phyloP scores from a whole-genome alignment of 2,888 invertebrate genomes.

The Gastracanthus pulcherrimus region DNA sequence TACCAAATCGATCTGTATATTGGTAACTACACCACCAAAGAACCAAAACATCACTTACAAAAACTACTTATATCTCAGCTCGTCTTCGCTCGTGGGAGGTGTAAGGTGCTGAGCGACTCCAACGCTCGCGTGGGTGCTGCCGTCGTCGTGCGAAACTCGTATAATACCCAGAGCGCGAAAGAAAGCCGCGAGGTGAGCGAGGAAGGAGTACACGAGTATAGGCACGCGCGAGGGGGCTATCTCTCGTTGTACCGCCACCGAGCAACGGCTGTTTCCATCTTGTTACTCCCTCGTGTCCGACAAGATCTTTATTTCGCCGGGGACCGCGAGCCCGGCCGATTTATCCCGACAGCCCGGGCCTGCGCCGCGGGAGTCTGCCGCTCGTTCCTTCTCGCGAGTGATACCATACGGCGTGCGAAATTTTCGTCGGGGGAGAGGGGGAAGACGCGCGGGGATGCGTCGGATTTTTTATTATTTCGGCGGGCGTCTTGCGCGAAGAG shows the following conservation, averaged over 20 bases:
- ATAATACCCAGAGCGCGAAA: background rate
- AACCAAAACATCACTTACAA: background rate
- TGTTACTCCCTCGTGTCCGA: constrained; percentile 69
- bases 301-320: constrained; percentile 73
- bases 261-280: constrained; percentile 68
- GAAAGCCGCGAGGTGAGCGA: background rate
- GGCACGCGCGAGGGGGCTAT: background rate
- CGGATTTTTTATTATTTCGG: constrained; percentile 1
- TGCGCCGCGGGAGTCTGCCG: constrained; percentile 38
- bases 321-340: constrained; percentile 7
- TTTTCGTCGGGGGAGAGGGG: too few relatives aligned
- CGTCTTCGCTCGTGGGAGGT: background rate
- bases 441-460: too few relatives aligned
- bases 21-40: too few relatives aligned
- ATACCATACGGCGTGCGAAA: background rate
- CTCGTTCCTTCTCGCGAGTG: background rate
- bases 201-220: background rate
- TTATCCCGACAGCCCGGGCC: constrained; percentile 9
- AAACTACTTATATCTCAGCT: too few relatives aligned
- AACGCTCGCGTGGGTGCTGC: constrained; percentile 6
- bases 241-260: constrained; percentile 64
- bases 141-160: background rate
- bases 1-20: too few relatives aligned
- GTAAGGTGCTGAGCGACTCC: background rate
- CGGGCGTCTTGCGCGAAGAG: background rate